Evolutionary conservation across 2,888 invertebrate species (phyloP), one percentile per base, ranked within the genome.

Genomic region (Aspidiotus destructor): DNA sequence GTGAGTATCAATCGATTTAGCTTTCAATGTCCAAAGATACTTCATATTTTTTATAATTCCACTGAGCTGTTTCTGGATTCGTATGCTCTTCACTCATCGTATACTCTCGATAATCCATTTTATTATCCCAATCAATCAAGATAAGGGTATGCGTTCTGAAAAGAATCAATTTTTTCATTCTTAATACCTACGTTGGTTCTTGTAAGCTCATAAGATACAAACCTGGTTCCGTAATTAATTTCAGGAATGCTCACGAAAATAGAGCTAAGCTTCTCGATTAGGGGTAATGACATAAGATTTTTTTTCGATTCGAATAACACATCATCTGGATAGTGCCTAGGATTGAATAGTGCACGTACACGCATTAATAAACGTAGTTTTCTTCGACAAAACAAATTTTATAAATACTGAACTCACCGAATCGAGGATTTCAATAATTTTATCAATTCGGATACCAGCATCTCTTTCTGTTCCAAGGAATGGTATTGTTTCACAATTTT

Each of bases 71-170:
- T 58, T 58, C 58, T 40, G 13, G 6, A 58, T 55, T 10, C 10
- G 10, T 1, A 28, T 28, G 5, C 40, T 13, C 10, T 28, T 17
- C 28, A 28, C 8, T 28, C 40, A 28, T 58, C 17, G 16, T 28
- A 13, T 28, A 58, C 40, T 58, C 58, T 10, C 28, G 58, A 58
- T 40, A 58, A 40, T 58, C 16, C 28, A 16, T 28, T 17, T 40
- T 40, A 28, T 28, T 28, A 28, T 58, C 28, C 10, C 13, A 28
- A 28, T 16, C 28, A 8, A 58, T 28, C 58, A 58, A 10, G 8
- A 58, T 17, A 10, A 58, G 17, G 13, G 58, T 28, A 28, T 58
- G 58, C 40, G 58, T 58, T 28, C 58, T 58, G 58, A 28, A 58
- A 28, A 40, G 40, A n/a, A 48, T 11, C 6, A 6, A n/a, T 48